A percentile compares a stretch with the other conserved stretches of the same genome.
Conservation (phyloP, 2,888 invertebrate species). For the Drosophila mettleri region DNA sequence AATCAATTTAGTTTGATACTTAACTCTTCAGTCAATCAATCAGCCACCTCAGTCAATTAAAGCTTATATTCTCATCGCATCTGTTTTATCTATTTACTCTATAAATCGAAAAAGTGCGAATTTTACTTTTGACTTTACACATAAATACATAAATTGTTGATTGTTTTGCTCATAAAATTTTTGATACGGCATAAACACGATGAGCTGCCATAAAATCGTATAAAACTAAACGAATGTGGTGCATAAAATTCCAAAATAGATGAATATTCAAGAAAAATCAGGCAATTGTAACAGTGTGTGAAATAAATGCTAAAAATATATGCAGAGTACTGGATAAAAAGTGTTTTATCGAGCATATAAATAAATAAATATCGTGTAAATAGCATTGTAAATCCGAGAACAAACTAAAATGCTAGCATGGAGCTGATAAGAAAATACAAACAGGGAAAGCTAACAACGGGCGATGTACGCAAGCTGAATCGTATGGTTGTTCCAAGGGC, state of each 20-base stretch:
- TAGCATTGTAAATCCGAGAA: constrained; percentile 8
- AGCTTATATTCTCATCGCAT: neutral
- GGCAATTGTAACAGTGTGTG: constrained; percentile 1
- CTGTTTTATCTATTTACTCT: constrained; percentile 3
- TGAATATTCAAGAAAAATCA: constrained; percentile 16
- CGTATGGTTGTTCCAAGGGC: constrained; percentile 70
- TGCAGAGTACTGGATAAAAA: neutral
- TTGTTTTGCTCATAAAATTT: constrained; percentile 47
- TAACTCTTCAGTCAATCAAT: neutral
- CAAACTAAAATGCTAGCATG: constrained; percentile 64
- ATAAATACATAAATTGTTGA: constrained; percentile 25
- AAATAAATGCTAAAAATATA: constrained; percentile 5
- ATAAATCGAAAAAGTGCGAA: neutral
- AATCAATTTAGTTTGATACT: neutral
- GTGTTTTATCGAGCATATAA: neutral
- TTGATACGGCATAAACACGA: neutral
- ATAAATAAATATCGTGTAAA: neutral
- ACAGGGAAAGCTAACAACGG: constrained; percentile 74
- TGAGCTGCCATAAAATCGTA: constrained; percentile 11
- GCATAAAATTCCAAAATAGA: constrained; percentile 10
- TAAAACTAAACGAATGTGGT: constrained; percentile 39
- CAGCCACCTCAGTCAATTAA: neutral
- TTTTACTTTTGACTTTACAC: constrained; percentile 2
- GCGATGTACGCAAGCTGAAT: constrained; percentile 74
- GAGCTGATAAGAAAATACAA: constrained; percentile 82